phyloP scores from a whole-genome alignment of 2,113 vertebrate species.

The Alethe diademata region DNA sequence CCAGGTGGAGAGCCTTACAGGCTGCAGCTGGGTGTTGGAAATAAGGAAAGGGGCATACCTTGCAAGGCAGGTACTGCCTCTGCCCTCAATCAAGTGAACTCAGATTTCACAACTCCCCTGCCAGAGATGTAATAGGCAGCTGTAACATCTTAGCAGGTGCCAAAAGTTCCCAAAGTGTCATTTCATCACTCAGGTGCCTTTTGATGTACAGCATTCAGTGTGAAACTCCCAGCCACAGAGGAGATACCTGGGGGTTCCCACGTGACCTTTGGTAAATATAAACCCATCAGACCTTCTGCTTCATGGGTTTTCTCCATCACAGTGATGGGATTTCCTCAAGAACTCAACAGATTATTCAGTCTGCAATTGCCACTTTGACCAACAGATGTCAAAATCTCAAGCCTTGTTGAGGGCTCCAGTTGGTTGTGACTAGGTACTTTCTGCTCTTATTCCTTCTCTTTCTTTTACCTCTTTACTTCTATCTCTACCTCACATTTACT shows the following conservation, averaged over 20 bases:
- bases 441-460: neutral
- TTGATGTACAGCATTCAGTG: neutral
- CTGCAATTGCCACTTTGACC: neutral
- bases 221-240: neutral
- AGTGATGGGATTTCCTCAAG: neutral
- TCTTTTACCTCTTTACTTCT: neutral
- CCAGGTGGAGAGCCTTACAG: neutral
- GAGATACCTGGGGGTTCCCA: neutral
- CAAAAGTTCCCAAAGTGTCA: neutral
- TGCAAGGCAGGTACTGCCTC: accelerated
- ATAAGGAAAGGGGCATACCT: neutral
- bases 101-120: neutral
- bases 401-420: accelerated
- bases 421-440: neutral
- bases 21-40: neutral
- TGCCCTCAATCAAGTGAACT: neutral
- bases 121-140: neutral
- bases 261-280: neutral
- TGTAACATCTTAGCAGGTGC: neutral
- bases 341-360: neutral
- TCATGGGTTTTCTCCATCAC: neutral
- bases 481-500: neutral
- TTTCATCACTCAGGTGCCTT: neutral
- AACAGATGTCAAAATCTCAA: neutral
- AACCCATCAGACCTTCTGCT: neutral